These are phyloP conservation scores for Cottus gobio DNA, from an alignment of 2,113 vertebrate species.

Conservation along the genomic window DNA sequence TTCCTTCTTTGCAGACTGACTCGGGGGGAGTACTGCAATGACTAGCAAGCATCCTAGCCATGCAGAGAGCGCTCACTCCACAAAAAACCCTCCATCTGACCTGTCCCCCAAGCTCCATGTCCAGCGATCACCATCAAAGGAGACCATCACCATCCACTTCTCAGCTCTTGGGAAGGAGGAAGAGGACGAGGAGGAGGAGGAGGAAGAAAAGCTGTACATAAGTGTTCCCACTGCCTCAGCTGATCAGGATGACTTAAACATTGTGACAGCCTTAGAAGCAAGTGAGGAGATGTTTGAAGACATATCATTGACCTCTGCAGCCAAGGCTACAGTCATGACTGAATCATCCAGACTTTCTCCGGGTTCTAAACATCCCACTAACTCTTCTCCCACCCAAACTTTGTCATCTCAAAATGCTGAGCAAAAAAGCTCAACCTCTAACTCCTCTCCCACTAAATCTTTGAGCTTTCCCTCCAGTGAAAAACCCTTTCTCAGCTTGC, in stretches of 20 bases:
- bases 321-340: constrained; percentile 75
- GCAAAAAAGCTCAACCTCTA: constrained; percentile 81
- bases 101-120: constrained; percentile 90
- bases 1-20: constrained; percentile 80
- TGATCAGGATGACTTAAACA: constrained; percentile 85
- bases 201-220: constrained; percentile 88
- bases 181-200: constrained; percentile 91
- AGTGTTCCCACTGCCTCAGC: constrained; percentile 59
- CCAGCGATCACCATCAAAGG: constrained; percentile 90
- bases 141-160: constrained; percentile 96
- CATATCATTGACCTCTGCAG: constrained; percentile 58
- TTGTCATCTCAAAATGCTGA: constrained; percentile 78
- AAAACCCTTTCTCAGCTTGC: constrained; percentile 89
- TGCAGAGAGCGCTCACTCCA: constrained; percentile 86
- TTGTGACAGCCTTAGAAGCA: constrained; percentile 92
- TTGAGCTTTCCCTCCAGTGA: constrained; percentile 81
- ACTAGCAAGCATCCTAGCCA: constrained; percentile 91
- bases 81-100: constrained; percentile 79
- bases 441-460: constrained; percentile 88
- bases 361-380: constrained; percentile 22
- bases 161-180: constrained; percentile 94
- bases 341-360: constrained; percentile 73
- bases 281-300: constrained; percentile 93
- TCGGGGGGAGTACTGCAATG: constrained; percentile 90
- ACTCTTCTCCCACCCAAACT: constrained; percentile 62